Evolutionary conservation across 92 coral and sea anemone genomes (phyloP), one percentile per base, ranked within the genome.

Genomic region (Siderastrea siderea): DNA sequence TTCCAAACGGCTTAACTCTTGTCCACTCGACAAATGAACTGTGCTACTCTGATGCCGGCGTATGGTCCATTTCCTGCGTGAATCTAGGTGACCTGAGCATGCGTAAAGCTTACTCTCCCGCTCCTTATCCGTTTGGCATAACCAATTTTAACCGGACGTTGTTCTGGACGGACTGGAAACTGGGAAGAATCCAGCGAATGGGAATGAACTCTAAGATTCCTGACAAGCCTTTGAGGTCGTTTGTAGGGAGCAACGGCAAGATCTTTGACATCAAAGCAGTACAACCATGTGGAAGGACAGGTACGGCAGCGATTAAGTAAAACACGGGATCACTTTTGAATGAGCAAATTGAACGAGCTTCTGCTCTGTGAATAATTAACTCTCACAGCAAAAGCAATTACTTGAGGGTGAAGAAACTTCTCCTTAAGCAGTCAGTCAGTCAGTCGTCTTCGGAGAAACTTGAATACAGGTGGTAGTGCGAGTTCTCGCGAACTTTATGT

Each of bases 41-140:
- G 81, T 97, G 97, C 86, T 97, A 94, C 86, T 93, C 97, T n/a
- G 99, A 97, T 68, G 99, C 99, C 52, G 98, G 94, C 46, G 76
- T 87, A 65, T 86, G 93, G 82, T 88, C 96, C 5, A 95, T 97
- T 50, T 93, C 92, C 71, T 97, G 99, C 55, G 96, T 93, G 62
- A 93, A 95, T 86, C 78, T 97, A 43, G 92, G 88, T n/a, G 88
- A 90, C 3, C 82, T 91, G 68, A 90, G 73, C 83, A 89, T 90
- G 66, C 92, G 96, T 51, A 85, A 88, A 87, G 91, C 91, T 3
- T 82, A 83, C 47, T 15, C 75, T 14, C 95, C 79, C 38, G 75
- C 81, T 11, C 81, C 82, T 1, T 95, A 97, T 71, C 98, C 99
- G 58, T 97, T 94, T 87, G 98, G 99, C 16, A 92, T 97, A 61